phyloP scores from a whole-genome alignment of 2,888 invertebrate species.

The Drosophila diplacantha region DNA sequence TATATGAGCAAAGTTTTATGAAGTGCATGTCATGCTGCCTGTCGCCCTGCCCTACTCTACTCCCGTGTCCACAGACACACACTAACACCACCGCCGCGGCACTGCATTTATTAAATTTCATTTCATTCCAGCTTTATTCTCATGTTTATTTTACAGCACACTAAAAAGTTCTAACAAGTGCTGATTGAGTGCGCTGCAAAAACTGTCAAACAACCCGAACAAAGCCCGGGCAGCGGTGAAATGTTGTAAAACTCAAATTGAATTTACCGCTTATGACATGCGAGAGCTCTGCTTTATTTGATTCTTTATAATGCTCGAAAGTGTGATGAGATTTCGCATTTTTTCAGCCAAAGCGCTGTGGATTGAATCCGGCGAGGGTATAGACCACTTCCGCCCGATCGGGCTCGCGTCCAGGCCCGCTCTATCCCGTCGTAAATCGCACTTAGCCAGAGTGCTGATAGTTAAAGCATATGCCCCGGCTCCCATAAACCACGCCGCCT shows the following conservation, averaged over 20 bases:
- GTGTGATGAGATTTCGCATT: conserved; percentile 25
- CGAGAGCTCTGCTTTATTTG: conserved; percentile 40
- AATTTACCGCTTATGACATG: conserved; percentile 61
- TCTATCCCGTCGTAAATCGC: conserved; percentile 8
- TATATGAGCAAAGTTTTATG: conserved; percentile 73
- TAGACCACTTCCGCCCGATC: background rate
- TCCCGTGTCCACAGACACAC: conserved; percentile 2
- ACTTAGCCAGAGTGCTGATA: conserved; percentile 10
- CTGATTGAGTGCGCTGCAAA: conserved; percentile 66
- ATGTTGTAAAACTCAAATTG: conserved; percentile 58
- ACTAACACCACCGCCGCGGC: background rate
- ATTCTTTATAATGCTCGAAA: conserved; percentile 32
- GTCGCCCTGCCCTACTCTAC: conserved; percentile 27
- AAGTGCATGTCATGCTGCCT: conserved; percentile 66
- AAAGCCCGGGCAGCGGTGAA: conserved; percentile 28
- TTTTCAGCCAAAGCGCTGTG: conserved; percentile 4
- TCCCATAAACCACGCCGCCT: conserved; percentile 47
- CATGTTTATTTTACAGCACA: conserved; percentile 68
- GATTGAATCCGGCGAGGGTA: background rate
- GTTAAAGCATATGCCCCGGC: conserved; percentile 22
- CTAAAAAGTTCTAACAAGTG: conserved; percentile 69
- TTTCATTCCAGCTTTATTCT: conserved; percentile 50
- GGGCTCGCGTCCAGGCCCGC: background rate
- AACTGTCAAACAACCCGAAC: conserved; percentile 62
- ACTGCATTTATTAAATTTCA: conserved; percentile 68